Evolutionary conservation across 2,888 invertebrate genomes (phyloP), one percentile per base, ranked within the genome.

Genomic region (Pollenia labialis): DNA sequence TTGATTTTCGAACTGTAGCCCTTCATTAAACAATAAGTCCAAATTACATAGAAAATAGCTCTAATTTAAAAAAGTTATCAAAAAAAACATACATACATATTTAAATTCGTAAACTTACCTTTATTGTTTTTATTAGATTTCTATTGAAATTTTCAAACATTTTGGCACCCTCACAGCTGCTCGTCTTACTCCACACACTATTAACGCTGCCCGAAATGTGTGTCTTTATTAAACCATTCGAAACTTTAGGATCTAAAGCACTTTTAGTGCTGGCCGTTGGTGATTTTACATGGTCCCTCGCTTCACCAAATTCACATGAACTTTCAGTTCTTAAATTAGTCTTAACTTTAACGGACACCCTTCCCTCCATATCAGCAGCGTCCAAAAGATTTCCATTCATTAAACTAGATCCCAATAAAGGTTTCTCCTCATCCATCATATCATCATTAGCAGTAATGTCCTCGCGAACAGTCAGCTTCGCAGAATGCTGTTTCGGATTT

Each of bases 71-170:
- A 32, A 18, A 42, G 1, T 10, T 4, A 44, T 44, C n/a, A 54
- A 18, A 9, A 9, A 14, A 23, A 10, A 23, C 23, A 18, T 18
- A 18, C 2, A 2, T 18, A 18, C 18, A 23, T 23, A 23, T 3
- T 2, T 40, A 54, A 2, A 46, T 14, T 32, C 40, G 64, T 23
- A 10, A 4, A 69, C 89, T 88, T 86, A 93, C 93, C 92, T 93
- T 93, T 7, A 93, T 93, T 0, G 93, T 93, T 90, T 93, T 93
- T 50, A 93, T 93, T 56, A 93, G 90, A 90, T 93, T 93, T 69
- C 93, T 89, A 85, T 93, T 93, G 89, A 93, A 93, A 75, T 91
- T 93, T 88, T 93, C 94, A 80, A 93, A 93, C 88, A 93, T 90
- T 87, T 93, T 93, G 56, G 93, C 93, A 50, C 93, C 93, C 79